These are phyloP conservation scores for Alethe castanea DNA, from an alignment of 2,113 vertebrate species.

Conservation along the genomic window DNA sequence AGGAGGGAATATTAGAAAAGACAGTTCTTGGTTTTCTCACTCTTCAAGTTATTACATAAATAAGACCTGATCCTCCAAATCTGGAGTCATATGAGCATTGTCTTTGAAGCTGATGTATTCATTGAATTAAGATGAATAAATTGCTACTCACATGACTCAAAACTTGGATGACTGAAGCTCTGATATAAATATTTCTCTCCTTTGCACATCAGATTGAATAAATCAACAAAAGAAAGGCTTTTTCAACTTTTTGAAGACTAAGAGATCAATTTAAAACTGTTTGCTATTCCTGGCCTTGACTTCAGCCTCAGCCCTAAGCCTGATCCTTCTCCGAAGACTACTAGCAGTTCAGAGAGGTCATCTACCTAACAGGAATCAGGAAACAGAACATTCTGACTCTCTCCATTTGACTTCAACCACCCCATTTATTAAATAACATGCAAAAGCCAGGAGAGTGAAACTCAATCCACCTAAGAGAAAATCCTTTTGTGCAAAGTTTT, in stretches of 20 bases:
- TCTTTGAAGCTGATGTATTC: conserved; percentile 6
- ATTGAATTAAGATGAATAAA: conserved; percentile 1
- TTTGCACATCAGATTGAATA: background rate
- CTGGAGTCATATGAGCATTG: background rate
- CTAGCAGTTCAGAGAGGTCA: background rate
- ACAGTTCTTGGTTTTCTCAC: background rate
- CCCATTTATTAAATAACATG: background rate
- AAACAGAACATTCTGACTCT: background rate
- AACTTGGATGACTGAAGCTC: background rate
- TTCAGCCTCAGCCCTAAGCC: background rate
- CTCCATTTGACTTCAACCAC: background rate
- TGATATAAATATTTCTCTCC: conserved; percentile 9
- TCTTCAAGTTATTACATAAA: conserved; percentile 29
- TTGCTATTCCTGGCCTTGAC: background rate
- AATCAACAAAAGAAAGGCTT: background rate
- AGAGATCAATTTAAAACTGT: background rate
- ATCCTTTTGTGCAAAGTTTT: background rate
- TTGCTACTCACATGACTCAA: background rate
- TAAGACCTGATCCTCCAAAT: conserved; percentile 21
- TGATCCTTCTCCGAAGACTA: background rate
- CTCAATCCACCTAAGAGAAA: background rate
- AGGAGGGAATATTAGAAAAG: conserved; percentile 25
- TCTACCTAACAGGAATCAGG: background rate
- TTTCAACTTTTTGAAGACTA: background rate
- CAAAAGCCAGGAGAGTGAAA: background rate